A percentile compares a stretch with the other conserved stretches of the same genome.
Conservation (phyloP, 1,140 invertebrate genomes). For the Heliconius himera region DNA sequence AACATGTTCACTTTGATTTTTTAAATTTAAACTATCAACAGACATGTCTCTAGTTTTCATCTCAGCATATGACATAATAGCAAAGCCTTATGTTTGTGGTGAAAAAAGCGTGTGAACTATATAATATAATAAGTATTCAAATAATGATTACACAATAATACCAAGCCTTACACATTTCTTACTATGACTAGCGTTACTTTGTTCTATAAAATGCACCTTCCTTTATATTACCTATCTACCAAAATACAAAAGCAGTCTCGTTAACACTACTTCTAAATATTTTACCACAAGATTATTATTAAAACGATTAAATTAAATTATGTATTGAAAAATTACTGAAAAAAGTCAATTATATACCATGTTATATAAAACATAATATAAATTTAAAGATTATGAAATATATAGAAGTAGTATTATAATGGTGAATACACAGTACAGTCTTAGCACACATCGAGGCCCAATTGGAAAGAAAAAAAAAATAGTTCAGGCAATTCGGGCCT, state of each 20-base stretch:
- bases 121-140: slow-evolving; percentile 26
- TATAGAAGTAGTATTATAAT: slow-evolving; percentile 1
- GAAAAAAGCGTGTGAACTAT: slow-evolving; percentile 17
- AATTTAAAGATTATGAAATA: neutral
- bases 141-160: slow-evolving; percentile 38
- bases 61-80: neutral
- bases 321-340: neutral
- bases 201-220: slow-evolving; percentile 56
- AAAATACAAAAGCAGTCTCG: slow-evolving; percentile 33
- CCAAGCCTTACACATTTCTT: slow-evolving; percentile 39
- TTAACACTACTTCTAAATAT: slow-evolving; percentile 16
- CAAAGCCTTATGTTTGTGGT: slow-evolving; percentile 4
- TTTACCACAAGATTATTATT: neutral
- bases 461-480: too few relatives aligned
- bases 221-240: slow-evolving; percentile 49
- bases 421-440: neutral
- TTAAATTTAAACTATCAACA: neutral
- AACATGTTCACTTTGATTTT: neutral
- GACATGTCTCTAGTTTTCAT: neutral
- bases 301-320: neutral
- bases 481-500: too few relatives aligned
- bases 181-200: slow-evolving; percentile 58
- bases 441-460: too few relatives aligned
- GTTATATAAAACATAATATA: too few relatives aligned
- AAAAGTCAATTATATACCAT: too few relatives aligned